Conservation (phyloP, 2,888 invertebrate genomes). For the Tetrapedia diversipes region DNA sequence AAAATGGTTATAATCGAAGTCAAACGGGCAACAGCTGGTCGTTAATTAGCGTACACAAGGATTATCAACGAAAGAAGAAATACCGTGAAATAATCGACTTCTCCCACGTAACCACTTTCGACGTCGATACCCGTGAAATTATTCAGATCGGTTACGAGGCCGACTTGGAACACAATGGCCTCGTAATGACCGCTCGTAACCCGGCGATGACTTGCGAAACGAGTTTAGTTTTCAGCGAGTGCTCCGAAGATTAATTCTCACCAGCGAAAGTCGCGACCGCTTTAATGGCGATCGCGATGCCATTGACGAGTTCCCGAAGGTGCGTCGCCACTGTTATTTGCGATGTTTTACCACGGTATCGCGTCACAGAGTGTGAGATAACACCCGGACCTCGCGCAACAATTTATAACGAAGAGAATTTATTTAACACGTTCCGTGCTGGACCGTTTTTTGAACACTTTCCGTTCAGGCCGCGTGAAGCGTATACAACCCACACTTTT, state of each 20-base stretch:
- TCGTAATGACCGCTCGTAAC: conserved; percentile 34
- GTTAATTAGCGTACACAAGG: no score
- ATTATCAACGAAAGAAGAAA: no score
- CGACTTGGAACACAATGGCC: conserved; percentile 18
- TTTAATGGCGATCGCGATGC: conserved; percentile 1
- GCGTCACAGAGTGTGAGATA: background rate
- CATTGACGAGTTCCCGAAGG: background rate
- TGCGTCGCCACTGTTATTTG: background rate
- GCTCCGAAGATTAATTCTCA: conserved; percentile 35
- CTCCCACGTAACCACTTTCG: no score
- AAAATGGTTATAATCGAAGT: no score
- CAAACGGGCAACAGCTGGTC: no score
- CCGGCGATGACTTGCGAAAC: conserved; percentile 36
- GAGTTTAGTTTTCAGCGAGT: conserved; percentile 7
- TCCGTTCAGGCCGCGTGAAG: no score
- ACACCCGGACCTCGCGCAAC: background rate
- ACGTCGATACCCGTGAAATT: no score
- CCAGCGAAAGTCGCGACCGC: conserved; percentile 4
- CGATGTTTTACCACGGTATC: background rate
- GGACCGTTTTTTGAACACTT: no score
- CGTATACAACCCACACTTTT: no score
- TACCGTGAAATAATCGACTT: no score
- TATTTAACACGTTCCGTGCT: no score
- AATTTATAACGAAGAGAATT: conserved; percentile 1
- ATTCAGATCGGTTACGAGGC: no score